These are phyloP conservation scores for Dusona sp. DNA, from an alignment of 2,888 invertebrate species.

Conservation along the genomic window DNA sequence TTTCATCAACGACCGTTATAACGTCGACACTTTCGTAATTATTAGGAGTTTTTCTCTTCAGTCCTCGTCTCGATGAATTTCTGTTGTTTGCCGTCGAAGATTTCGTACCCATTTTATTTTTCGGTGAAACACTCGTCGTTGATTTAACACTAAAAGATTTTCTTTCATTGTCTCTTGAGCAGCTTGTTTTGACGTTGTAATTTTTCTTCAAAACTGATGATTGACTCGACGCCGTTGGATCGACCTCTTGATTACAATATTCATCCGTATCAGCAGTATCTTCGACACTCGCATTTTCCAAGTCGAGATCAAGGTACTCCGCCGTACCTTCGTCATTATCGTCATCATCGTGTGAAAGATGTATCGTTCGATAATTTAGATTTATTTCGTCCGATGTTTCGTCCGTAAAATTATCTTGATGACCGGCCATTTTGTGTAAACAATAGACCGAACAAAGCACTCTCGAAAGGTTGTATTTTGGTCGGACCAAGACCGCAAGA, in stretches of 20 bases:
- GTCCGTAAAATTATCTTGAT: constrained; percentile 40
- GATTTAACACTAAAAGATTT: not conserved
- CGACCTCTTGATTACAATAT: constrained; percentile 34
- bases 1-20: constrained; percentile 43
- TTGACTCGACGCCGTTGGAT: not conserved
- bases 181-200: not conserved
- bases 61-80: not conserved
- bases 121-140: not conserved
- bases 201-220: constrained; percentile 33
- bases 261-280: constrained; percentile 56
- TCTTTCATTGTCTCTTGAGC: not conserved
- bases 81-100: not conserved
- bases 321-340: constrained; percentile 59
- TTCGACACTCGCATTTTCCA: constrained; percentile 59
- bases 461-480: not conserved
- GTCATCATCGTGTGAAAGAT: constrained; percentile 41
- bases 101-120: not conserved
- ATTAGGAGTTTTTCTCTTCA: not conserved
- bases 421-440: constrained; percentile 35
- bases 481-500: not conserved
- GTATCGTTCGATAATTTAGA: constrained; percentile 22
- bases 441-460: not conserved
- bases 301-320: constrained; percentile 71
- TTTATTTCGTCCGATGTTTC: constrained; percentile 45
- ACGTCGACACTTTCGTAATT: not conserved